Conservation (phyloP, 2,888 invertebrate genomes). For the Mesochorus sp. region DNA sequence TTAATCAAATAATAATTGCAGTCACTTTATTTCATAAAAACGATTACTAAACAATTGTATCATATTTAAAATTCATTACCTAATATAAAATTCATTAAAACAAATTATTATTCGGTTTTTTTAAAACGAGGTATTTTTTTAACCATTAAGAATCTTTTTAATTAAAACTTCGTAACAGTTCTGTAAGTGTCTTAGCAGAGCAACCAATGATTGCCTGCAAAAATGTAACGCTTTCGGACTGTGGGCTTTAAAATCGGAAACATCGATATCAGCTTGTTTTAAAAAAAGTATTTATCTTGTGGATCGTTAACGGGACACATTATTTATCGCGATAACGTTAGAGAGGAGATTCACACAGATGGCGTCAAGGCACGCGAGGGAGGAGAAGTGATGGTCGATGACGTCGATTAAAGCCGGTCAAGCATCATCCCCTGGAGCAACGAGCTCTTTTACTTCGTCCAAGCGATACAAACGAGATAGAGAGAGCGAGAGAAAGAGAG, state of each 20-base stretch:
- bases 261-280: neutral
- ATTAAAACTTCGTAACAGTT: too few species aligned
- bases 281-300: conserved; percentile 22
- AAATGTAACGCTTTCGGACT: too few species aligned
- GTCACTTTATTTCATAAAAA: too few species aligned
- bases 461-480: conserved; percentile 29
- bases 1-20: too few species aligned
- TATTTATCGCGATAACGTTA: conserved; percentile 46
- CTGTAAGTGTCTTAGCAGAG: too few species aligned
- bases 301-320: conserved; percentile 41
- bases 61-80: too few species aligned
- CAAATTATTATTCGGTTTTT: too few species aligned
- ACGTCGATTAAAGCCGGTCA: conserved; percentile 44
- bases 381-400: conserved; percentile 5
- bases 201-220: too few species aligned
- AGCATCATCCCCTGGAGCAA: conserved; percentile 59
- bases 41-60: too few species aligned
- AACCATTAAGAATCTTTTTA: too few species aligned
- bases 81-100: too few species aligned
- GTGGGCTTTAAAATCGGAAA: neutral
- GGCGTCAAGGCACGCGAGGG: neutral
- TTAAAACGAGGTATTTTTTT: too few species aligned
- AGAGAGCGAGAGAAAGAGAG: conserved; percentile 4
- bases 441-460: conserved; percentile 48
- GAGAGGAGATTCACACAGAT: neutral